A percentile compares a stretch with the other conserved stretches of the same genome.
These are phyloP conservation scores for Probaryconus sp. DNA, from an alignment of 1,140 invertebrate genomes.

Conservation along the genomic window DNA sequence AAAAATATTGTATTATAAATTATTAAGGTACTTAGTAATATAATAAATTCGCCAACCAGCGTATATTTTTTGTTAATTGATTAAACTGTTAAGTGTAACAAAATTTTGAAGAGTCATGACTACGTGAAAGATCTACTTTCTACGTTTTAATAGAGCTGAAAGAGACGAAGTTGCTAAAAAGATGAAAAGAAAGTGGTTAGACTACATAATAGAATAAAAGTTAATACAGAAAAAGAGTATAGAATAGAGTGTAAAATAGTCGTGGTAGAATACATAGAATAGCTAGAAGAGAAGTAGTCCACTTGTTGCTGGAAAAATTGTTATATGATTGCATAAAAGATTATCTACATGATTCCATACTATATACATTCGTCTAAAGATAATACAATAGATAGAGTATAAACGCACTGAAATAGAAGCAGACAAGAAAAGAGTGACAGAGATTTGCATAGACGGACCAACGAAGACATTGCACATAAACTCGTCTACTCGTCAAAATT, in stretches of 20 bases:
- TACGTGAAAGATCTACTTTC: constrained; percentile 33
- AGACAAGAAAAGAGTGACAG: constrained; percentile 53
- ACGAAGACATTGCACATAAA: constrained; percentile 50
- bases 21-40: no score
- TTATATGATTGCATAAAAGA: constrained; percentile 61
- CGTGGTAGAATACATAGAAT: background rate
- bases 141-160: constrained; percentile 52
- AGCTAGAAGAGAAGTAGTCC: constrained; percentile 44
- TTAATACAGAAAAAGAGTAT: constrained; percentile 40
- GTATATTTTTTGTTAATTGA: no score
- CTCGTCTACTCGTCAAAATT: constrained; percentile 19
- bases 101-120: constrained; percentile 32
- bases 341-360: constrained; percentile 39
- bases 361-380: constrained; percentile 52
- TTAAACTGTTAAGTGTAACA: constrained; percentile 2
- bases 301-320: constrained; percentile 60
- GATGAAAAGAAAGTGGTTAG: constrained; percentile 50
- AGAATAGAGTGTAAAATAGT: background rate
- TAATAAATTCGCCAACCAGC: no score
- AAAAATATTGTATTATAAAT: no score
- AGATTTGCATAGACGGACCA: constrained; percentile 35
- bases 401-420: constrained; percentile 65
- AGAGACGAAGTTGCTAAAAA: constrained; percentile 53
- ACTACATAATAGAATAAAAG: constrained; percentile 43
- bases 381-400: constrained; percentile 61